Evolutionary conservation across 2,888 invertebrate genomes (phyloP), one percentile per base, ranked within the genome.

Genomic region (Anticlea derivata): DNA sequence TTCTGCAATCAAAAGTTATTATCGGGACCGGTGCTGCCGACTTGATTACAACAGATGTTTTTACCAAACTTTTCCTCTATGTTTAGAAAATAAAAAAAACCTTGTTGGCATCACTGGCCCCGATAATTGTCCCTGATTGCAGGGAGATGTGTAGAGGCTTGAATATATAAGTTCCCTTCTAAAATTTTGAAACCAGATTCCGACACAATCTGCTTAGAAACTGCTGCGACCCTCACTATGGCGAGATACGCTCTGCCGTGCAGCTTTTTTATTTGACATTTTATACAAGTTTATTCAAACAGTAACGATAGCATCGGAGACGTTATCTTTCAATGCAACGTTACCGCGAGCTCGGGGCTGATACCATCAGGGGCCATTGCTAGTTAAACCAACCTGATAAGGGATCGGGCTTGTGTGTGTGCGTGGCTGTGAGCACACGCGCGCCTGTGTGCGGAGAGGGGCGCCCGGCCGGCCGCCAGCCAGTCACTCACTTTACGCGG

Each of bases 281-380:
- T 88, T 83, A 88, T 89, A 90, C 89, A 89, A 89, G 90, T 90
- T 88, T 90, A 90, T 90, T 89, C 89, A 90, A 89, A 89, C 86
- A 86, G 70, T 64, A 66, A 69, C 84, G 89, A 89, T 89, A 88
- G 68, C 75, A 90, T 90, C 90, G 74, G 70, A 77, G 88, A 90
- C 88, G 82, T 89, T 90, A 89, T 89, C 89, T 90, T 86, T 86
- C 87, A 88, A 89, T 90, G 90, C 90, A 89, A 86, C 87, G 88
- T 89, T 87, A 88, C 90, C 89, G 88, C 90, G 88, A 83, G 87
- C 85, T 76, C 78, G 75, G 75, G 64, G 63, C 78, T 11, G 89
- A 89, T 89, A 89, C 71, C 75, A 89, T 88, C 89, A 83, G 80
- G 83, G 88, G 84, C 85, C 88, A 86, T 88, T 83, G 90, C 90